A percentile compares a stretch with the other conserved stretches of the same genome.
phyloP scores from a whole-genome alignment of 2,797 vertebrate species.

The Phataginus tetradactyla region DNA sequence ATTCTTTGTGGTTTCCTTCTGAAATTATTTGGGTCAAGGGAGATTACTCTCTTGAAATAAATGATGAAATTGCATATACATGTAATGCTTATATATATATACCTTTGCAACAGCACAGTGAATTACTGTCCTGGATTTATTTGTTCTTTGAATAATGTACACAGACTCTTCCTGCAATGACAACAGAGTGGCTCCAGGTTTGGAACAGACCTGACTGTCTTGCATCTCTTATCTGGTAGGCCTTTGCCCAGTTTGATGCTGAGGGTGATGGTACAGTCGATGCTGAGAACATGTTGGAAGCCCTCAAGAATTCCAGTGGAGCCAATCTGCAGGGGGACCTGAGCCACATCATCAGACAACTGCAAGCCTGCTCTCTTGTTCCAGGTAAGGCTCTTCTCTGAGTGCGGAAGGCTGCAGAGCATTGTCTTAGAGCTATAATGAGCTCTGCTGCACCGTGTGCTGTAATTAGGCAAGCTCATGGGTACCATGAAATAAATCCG shows the following conservation, averaged over 20 bases:
- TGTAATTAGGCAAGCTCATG: neutral
- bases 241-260: conserved; percentile 97
- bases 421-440: neutral
- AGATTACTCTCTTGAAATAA: neutral
- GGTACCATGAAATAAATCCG: neutral
- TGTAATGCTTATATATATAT: neutral
- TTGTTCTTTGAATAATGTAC: neutral
- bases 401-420: neutral
- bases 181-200: neutral
- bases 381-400: conserved; percentile 90
- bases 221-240: conserved; percentile 83
- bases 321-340: conserved; percentile 97
- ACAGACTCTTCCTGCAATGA: neutral
- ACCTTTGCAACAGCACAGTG: neutral
- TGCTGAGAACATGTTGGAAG: conserved; percentile 95
- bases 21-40: neutral
- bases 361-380: conserved; percentile 97
- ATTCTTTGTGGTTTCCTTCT: neutral
- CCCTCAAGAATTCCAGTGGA: conserved; percentile 96
- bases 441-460: neutral
- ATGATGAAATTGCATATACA: neutral
- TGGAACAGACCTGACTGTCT: neutral
- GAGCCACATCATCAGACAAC: conserved; percentile 96
- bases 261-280: conserved; percentile 97
- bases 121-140: neutral